Evolutionary conservation across 1,140 invertebrate species (phyloP).

Genomic region (Arion vulgaris): DNA sequence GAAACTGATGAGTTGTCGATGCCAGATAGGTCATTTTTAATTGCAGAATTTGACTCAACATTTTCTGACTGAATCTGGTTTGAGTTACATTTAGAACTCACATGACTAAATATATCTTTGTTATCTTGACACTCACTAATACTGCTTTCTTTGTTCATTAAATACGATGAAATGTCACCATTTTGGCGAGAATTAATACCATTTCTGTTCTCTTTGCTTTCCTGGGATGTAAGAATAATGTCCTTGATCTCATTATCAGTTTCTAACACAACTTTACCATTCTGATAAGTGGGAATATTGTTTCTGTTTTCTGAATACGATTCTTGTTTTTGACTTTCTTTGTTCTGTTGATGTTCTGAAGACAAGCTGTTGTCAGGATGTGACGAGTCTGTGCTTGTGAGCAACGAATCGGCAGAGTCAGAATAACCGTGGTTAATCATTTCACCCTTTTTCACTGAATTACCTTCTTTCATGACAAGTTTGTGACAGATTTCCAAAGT

Average conservation of each 20-base stretch:
- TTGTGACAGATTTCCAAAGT: not conserved
- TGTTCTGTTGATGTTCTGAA: not conserved
- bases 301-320: not conserved
- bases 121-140: not conserved
- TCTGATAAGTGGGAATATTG: not conserved
- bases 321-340: not conserved
- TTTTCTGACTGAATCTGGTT: not conserved
- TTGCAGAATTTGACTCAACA: not conserved
- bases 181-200: not conserved
- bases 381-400: not conserved
- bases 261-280: not conserved
- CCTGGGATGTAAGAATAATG: not conserved
- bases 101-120: not conserved
- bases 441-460: not conserved
- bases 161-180: not conserved
- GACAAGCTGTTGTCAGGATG: not conserved
- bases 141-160: not conserved
- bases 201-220: not conserved
- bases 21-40: not conserved
- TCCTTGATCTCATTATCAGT: not conserved
- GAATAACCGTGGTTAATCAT: not conserved
- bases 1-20: not conserved
- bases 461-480: not conserved
- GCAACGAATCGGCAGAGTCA: not conserved
- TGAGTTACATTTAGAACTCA: not conserved